Evolutionary conservation across 2,113 vertebrate genomes (phyloP).

Genomic region (Corythaeola cristata): DNA sequence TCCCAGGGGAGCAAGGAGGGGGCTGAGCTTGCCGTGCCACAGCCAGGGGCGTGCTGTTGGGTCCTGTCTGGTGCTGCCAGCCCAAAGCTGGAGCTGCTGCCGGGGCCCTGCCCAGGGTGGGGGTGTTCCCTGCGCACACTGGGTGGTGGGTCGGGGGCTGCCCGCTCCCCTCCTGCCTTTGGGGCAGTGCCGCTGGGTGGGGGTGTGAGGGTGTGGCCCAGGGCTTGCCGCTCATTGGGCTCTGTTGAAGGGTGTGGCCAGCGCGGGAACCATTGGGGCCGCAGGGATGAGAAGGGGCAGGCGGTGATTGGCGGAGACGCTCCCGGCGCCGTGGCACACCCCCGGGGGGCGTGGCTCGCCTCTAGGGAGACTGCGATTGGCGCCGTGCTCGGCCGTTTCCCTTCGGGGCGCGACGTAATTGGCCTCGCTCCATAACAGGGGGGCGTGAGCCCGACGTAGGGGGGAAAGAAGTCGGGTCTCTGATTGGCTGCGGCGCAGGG

Average conservation of each 20-base stretch:
- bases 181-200: background rate
- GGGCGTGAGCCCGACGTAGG: background rate
- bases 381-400: background rate
- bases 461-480: rapidly evolving
- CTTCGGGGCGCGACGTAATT: background rate
- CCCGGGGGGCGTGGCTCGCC: background rate
- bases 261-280: background rate
- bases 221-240: background rate
- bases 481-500: background rate
- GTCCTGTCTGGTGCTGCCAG: too few relatives aligned
- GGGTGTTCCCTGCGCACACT: too few relatives aligned
- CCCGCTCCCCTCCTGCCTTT: rapidly evolving
- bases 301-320: rapidly evolving
- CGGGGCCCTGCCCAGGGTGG: rapidly evolving
- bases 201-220: background rate
- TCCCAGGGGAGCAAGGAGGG: rapidly evolving
- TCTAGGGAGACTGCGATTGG: background rate
- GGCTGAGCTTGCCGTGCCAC: rapidly evolving
- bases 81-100: background rate
- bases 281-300: background rate
- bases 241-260: background rate
- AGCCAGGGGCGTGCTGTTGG: rapidly evolving
- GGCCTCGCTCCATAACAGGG: background rate
- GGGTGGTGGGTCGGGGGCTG: too few relatives aligned
- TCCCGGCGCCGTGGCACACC: rapidly evolving